These are phyloP conservation scores for Malacosoma neustria DNA, from an alignment of 2,888 invertebrate genomes.

Conservation along the genomic window DNA sequence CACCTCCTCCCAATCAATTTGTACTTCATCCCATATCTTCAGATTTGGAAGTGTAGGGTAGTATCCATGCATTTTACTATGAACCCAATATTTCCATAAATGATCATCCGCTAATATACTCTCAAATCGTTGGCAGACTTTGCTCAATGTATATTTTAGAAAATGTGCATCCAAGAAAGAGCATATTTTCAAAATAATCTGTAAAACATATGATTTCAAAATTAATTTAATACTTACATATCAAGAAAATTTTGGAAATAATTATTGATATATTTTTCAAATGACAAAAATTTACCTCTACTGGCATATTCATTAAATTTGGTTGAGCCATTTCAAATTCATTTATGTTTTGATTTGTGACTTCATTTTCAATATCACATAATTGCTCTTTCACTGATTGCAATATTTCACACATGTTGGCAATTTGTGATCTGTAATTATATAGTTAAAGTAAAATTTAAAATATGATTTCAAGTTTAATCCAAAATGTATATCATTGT, in stretches of 20 bases:
- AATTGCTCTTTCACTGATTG: slow-evolving; percentile 36
- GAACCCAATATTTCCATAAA: slow-evolving; percentile 72
- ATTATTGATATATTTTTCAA: no score
- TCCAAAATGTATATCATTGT: no score
- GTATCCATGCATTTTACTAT: slow-evolving; percentile 46
- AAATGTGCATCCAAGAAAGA: slow-evolving; percentile 73
- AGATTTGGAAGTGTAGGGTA: slow-evolving; percentile 54
- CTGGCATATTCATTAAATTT: slow-evolving; percentile 47
- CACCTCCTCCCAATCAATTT: slow-evolving; percentile 70
- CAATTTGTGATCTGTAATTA: no score
- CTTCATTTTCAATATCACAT: slow-evolving; percentile 33
- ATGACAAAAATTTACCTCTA: slow-evolving; percentile 49
- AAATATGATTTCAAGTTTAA: no score
- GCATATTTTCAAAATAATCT: slow-evolving; percentile 77
- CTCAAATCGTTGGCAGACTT: slow-evolving; percentile 73
- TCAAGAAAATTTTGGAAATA: no score
- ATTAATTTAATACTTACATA: no score
- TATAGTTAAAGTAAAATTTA: no score
- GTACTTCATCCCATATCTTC: slow-evolving; percentile 44
- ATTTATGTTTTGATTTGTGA: slow-evolving; percentile 14
- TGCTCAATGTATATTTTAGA: slow-evolving; percentile 64
- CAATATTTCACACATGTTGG: slow-evolving; percentile 45
- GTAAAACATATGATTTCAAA: no score
- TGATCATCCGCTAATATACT: slow-evolving; percentile 71
- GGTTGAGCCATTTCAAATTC: slow-evolving; percentile 27